These are phyloP conservation scores for Microhierax caerulescens DNA, from an alignment of 2,797 vertebrate genomes.

Conservation along the genomic window DNA sequence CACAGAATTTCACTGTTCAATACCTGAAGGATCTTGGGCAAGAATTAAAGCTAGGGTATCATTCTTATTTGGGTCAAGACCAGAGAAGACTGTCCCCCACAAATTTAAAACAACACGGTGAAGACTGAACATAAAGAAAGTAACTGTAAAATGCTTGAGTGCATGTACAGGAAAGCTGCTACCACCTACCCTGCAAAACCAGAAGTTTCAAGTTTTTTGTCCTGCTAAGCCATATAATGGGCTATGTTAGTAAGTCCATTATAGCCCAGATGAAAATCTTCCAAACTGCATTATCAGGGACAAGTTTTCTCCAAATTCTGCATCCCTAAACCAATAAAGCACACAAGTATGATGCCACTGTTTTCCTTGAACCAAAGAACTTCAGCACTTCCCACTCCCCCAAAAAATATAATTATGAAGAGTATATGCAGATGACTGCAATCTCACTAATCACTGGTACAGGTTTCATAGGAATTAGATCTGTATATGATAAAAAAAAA, in stretches of 20 bases:
- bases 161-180: not conserved
- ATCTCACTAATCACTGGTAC: not conserved
- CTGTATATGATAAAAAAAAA: not conserved
- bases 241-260: constrained; percentile 88
- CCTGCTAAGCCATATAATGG: constrained; percentile 86
- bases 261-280: constrained; percentile 89
- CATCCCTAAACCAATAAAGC: constrained; percentile 75
- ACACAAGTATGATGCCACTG: not conserved
- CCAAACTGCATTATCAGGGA: constrained; percentile 88
- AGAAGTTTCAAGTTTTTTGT: constrained; percentile 88
- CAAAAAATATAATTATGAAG: not conserved
- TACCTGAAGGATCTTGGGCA: not conserved
- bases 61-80: not conserved
- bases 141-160: not conserved
- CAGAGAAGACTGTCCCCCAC: not conserved
- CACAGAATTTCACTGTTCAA: not conserved
- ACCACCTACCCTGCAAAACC: constrained; percentile 83
- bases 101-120: not conserved
- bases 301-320: constrained; percentile 70
- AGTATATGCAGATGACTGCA: not conserved
- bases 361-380: not conserved
- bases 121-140: not conserved
- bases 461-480: not conserved
- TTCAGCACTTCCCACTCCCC: not conserved
- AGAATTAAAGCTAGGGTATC: not conserved